These are phyloP conservation scores for Mus spretus DNA, from an alignment of 2,797 vertebrate genomes.

Conservation along the genomic window DNA sequence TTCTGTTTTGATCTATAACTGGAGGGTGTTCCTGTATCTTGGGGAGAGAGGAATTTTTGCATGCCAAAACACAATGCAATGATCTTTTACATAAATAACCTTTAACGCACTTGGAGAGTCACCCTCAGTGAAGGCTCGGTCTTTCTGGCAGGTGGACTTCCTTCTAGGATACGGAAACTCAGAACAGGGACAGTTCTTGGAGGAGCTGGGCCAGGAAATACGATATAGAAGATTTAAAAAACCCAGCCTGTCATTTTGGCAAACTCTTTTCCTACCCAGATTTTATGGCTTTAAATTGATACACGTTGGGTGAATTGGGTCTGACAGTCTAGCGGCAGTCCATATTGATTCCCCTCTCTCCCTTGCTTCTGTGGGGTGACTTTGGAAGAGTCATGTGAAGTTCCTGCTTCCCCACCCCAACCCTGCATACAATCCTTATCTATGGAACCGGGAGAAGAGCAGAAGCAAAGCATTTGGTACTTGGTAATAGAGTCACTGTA, in stretches of 20 bases:
- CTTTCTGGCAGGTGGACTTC: background rate
- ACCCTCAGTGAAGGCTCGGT: background rate
- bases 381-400: background rate
- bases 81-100: slow-evolving; percentile 5
- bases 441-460: background rate
- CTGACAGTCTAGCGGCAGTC: background rate
- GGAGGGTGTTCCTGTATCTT: background rate
- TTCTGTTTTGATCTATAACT: background rate
- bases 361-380: background rate
- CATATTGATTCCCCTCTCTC: background rate
- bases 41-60: slow-evolving; percentile 18
- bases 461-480: background rate
- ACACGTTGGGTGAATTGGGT: background rate
- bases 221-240: background rate
- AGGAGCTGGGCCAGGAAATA: background rate
- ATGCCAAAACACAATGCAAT: background rate
- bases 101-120: slow-evolving; percentile 2
- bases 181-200: background rate
- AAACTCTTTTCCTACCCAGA: slow-evolving; percentile 45
- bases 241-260: background rate
- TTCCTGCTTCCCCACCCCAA: background rate
- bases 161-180: slow-evolving; percentile 26
- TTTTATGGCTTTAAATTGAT: slow-evolving; percentile 43
- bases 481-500: background rate
- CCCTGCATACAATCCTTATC: background rate